Base-by-base conservation (phyloP, 2,888 invertebrate species). In the Acrocera orbiculus region DNA sequence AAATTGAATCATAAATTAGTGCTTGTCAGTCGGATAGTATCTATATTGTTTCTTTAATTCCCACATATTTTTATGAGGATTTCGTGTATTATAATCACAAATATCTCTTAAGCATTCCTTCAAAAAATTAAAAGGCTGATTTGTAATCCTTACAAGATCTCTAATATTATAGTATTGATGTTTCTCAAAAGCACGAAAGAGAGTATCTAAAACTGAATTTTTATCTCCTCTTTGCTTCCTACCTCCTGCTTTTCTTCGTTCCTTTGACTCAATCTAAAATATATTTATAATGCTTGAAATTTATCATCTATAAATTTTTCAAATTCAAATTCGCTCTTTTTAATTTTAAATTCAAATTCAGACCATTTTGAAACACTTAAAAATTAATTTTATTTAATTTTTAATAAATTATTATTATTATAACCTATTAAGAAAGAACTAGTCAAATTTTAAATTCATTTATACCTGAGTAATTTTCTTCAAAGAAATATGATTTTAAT, bases 111-210 rank as follows among this genome's bases (percentile, higher is more conserved):
- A 66, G 46, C 98, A 90, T 63, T 98, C 96, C 53, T 98, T 96
- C 38, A 99, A 65, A 59, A 95, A 96, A 8, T 85, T 90, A 46
- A 93, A 81, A 3, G 95, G 95, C 52, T 96, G 96, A 47, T 80
- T 77, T 2, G 95, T 95, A 35, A 95, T 85, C 62, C 81, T 76
- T 6, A 89, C 82, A 36, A 96, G 68, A 65, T 95, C 95, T 54
- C 85, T 89, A 41, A 93, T 89, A 57, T 95, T 95, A 58, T 98
- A 99, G 67, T 95, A 98, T 61, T 98, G 98, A 76, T 99, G 98
- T 61, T 93, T 93, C 54, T 99, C 96, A 65, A 99, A 98, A 22
- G 96, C 95, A 49, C 83, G 79, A 69, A 93, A 99, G 34, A 98
- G 61, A 76, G 90, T 85, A 53, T 96, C 90, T 61, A 86, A 70